Evolutionary conservation across 2,797 vertebrate species (phyloP).

Genomic region (Smutsia gigantea): DNA sequence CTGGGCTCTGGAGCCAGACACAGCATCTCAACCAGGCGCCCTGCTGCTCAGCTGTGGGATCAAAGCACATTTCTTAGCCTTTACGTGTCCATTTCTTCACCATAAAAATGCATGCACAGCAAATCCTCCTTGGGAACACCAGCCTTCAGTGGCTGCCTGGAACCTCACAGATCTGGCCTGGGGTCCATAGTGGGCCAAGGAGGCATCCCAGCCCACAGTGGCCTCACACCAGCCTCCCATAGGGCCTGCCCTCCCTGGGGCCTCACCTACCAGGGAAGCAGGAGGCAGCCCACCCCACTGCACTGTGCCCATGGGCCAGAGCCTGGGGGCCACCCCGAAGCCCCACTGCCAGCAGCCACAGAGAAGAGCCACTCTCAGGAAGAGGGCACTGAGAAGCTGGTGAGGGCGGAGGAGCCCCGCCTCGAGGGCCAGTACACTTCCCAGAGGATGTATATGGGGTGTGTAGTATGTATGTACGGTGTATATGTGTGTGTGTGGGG

Average conservation of each 20-base stretch:
- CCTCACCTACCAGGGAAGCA: neutral
- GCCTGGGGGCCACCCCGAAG: too few species aligned
- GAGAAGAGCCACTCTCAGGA: too few species aligned
- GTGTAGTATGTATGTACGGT: too few species aligned
- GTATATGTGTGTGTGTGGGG: too few species aligned
- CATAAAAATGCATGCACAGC: neutral
- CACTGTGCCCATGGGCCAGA: neutral
- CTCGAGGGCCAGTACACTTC: too few species aligned
- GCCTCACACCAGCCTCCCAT: neutral
- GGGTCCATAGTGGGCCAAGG: neutral
- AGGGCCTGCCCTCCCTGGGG: neutral
- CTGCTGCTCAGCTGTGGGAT: fast-evolving
- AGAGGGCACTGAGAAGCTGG: too few species aligned
- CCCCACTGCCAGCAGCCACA: too few species aligned
- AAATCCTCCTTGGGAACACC: fast-evolving
- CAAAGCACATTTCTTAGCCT: too few species aligned
- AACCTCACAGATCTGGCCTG: neutral
- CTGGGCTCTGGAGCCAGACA: neutral
- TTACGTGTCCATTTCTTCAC: too few species aligned
- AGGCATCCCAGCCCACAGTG: neutral
- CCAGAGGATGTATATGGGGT: too few species aligned
- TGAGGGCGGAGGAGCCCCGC: too few species aligned
- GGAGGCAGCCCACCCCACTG: neutral
- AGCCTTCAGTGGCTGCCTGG: neutral
- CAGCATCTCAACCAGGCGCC: neutral